phyloP scores from a whole-genome alignment of 2,888 invertebrate species.

The Chaetogeoica ovagalla region DNA sequence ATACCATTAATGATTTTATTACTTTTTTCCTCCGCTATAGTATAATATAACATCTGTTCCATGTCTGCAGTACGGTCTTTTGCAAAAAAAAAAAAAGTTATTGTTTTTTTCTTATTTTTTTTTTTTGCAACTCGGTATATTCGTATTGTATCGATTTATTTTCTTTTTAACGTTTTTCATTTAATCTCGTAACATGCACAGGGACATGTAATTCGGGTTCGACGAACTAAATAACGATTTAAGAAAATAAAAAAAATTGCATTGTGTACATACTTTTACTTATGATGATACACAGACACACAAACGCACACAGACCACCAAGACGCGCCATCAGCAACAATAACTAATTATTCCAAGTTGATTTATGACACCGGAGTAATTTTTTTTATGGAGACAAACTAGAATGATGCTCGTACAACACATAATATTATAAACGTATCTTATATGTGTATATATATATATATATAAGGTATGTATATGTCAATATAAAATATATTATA shows the following conservation, averaged over 20 bases:
- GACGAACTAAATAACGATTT: constrained; percentile 38
- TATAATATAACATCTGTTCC: constrained; percentile 14
- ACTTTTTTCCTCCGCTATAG: not conserved
- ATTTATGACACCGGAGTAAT: constrained; percentile 49
- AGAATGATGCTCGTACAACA: constrained; percentile 22
- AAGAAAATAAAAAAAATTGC: constrained; percentile 9
- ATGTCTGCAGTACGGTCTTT: constrained; percentile 9
- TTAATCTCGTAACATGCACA: constrained; percentile 10
- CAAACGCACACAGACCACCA: constrained; percentile 15
- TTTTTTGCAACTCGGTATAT: constrained; percentile 11
- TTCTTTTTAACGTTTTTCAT: constrained; percentile 12
- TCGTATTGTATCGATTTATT: not conserved
- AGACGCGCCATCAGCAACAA: constrained; percentile 52
- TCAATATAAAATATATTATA: too few relatives aligned
- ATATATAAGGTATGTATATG: not conserved
- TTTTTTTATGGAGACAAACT: constrained; percentile 47
- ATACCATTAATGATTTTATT: constrained; percentile 34
- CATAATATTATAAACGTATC: not conserved
- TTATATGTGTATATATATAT: not conserved
- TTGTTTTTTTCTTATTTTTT: not conserved
- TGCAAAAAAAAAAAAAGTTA: not conserved
- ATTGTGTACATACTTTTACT: constrained; percentile 14
- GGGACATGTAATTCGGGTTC: constrained; percentile 44
- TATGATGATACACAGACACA: not conserved
- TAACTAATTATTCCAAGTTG: constrained; percentile 52